phyloP scores from a whole-genome alignment of 23 tunicate genomes.

The Ciona savignyi region DNA sequence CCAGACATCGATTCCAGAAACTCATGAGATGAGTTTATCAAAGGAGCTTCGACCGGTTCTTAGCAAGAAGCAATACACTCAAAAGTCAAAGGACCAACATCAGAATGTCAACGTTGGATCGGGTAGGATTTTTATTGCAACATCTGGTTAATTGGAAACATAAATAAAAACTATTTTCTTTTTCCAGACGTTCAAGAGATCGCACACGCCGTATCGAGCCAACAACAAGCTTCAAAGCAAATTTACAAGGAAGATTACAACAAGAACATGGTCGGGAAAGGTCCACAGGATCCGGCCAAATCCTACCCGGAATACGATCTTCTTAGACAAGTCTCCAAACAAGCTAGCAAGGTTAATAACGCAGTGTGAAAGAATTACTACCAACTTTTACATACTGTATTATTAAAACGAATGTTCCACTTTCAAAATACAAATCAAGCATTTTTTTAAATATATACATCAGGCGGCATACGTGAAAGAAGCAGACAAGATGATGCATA shows the following conservation, averaged over 20 bases:
- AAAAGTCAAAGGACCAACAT: conserved; percentile 61
- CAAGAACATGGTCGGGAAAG: conserved; percentile 68
- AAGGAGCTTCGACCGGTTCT: conserved; percentile 61
- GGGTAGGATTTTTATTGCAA: neutral
- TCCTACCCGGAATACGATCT: conserved; percentile 81
- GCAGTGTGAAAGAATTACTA: no score
- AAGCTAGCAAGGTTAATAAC: conserved; percentile 61
- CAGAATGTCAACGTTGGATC: conserved; percentile 5
- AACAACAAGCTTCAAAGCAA: conserved; percentile 40
- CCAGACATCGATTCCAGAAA: conserved; percentile 35
- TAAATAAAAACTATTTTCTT: no score
- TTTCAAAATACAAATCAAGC: no score
- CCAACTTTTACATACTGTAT: no score
- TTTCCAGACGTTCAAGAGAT: conserved; percentile 72
- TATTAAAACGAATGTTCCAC: no score
- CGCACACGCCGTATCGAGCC: conserved; percentile 51
- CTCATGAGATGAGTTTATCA: conserved; percentile 74
- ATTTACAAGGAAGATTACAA: conserved; percentile 63
- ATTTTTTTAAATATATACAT: no score
- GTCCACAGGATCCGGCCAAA: conserved; percentile 52
- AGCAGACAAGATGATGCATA: conserved; percentile 89
- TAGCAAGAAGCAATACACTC: conserved; percentile 53
- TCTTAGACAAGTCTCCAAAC: conserved; percentile 44
- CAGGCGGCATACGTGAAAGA: conserved; percentile 71
- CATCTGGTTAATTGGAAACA: no score